phyloP scores from a whole-genome alignment of 2,888 invertebrate species.

The Cephus nigrinus region DNA sequence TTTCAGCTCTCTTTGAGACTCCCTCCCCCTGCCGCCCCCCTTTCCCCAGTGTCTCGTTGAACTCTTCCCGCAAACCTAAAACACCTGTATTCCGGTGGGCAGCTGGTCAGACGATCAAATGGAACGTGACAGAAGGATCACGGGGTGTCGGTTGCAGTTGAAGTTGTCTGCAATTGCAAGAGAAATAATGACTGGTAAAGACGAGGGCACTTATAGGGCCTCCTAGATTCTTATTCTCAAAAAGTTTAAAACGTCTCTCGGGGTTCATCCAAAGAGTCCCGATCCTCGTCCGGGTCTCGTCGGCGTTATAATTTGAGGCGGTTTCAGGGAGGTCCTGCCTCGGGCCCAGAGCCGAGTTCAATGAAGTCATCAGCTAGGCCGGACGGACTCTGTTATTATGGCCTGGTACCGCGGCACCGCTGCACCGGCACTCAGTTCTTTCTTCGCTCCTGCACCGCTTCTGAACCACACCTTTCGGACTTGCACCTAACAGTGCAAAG shows the following conservation, averaged over 20 bases:
- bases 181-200: background rate
- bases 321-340: constrained; percentile 65
- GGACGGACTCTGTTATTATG: constrained; percentile 64
- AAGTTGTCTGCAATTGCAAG: background rate
- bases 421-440: background rate
- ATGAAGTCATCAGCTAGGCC: constrained; percentile 66
- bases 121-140: background rate
- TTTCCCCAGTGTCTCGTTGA: background rate
- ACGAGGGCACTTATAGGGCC: background rate
- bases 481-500: background rate
- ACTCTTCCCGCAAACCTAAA: background rate
- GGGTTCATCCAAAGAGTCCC: constrained; percentile 53
- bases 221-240: constrained; percentile 1
- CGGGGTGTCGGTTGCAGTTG: background rate
- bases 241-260: constrained; percentile 48
- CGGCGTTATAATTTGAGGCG: constrained; percentile 65
- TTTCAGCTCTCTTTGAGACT: background rate
- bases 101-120: background rate
- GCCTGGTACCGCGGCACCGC: constrained; percentile 63
- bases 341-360: constrained; percentile 55
- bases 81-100: background rate
- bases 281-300: constrained; percentile 40
- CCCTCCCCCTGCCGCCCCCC: background rate
- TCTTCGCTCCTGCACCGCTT: background rate
- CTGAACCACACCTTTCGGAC: background rate